A percentile compares a stretch with the other conserved stretches of the same genome.
phyloP scores from a whole-genome alignment of 2,888 invertebrate genomes.

The Hipparchia sbordonii region DNA sequence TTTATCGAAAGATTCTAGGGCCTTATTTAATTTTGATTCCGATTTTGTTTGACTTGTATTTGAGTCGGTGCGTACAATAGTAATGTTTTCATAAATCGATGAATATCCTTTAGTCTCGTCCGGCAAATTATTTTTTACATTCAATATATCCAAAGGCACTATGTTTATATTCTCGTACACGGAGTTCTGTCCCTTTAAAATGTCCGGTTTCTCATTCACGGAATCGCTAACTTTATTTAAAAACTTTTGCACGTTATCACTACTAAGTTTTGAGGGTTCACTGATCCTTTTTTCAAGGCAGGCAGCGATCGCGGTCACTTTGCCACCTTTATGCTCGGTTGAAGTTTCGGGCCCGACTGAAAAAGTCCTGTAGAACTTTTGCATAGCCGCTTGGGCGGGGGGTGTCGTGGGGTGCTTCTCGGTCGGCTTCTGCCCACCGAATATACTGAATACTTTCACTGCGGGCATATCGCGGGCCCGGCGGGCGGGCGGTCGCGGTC shows the following conservation, averaged over 20 bases:
- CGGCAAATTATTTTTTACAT: slow-evolving; percentile 51
- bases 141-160: slow-evolving; percentile 50
- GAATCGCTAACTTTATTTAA: slow-evolving; percentile 55
- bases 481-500: slow-evolving; percentile 69
- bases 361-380: slow-evolving; percentile 81
- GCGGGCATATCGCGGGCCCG: slow-evolving; percentile 80
- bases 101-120: slow-evolving; percentile 75
- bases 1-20: slow-evolving; percentile 79
- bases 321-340: slow-evolving; percentile 69
- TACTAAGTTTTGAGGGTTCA: slow-evolving; percentile 65
- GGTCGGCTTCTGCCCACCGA: slow-evolving; percentile 80
- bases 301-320: slow-evolving; percentile 78
- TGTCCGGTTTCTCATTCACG: slow-evolving; percentile 61
- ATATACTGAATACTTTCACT: slow-evolving; percentile 82
- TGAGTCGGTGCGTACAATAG: slow-evolving; percentile 60
- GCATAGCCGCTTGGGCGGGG: slow-evolving; percentile 68
- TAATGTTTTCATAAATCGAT: slow-evolving; percentile 77
- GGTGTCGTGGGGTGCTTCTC: slow-evolving; percentile 67
- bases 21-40: slow-evolving; percentile 72
- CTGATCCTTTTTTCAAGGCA: slow-evolving; percentile 74
- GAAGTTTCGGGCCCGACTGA: slow-evolving; percentile 70
- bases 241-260: slow-evolving; percentile 72
- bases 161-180: slow-evolving; percentile 79
- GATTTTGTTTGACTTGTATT: slow-evolving; percentile 46
- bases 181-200: slow-evolving; percentile 56